Conservation (phyloP, 2,797 vertebrate genomes). For the Gymnocypris eckloni region DNA sequence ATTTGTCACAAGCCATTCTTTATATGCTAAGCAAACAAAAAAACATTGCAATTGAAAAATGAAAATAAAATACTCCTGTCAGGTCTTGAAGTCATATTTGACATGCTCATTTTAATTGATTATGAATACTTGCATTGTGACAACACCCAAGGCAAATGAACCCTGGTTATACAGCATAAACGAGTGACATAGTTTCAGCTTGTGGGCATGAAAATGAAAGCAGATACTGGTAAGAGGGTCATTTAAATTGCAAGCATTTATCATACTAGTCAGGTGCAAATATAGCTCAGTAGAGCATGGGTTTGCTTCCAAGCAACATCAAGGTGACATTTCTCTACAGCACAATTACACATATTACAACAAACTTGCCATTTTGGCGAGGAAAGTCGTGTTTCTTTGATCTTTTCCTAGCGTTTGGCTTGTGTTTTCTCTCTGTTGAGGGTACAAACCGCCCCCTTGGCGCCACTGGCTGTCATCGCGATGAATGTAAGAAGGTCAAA, state of each 20-base stretch:
- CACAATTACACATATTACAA: not conserved
- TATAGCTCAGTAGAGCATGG: conserved; percentile 10
- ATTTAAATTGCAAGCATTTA: not conserved
- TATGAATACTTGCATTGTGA: not conserved
- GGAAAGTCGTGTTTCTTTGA: not conserved
- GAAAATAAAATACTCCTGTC: not conserved
- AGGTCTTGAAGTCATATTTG: not conserved
- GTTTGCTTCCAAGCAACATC: conserved; percentile 17
- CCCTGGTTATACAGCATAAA: not conserved
- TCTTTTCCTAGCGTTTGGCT: not conserved
- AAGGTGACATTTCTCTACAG: conserved; percentile 9
- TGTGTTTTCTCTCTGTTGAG: not conserved
- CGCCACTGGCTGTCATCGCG: not conserved
- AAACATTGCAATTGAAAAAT: not conserved
- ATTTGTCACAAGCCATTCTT: not conserved
- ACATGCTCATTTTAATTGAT: not conserved
- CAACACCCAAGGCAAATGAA: not conserved
- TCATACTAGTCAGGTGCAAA: conserved; percentile 25
- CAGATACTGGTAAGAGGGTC: not conserved
- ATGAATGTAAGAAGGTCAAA: not conserved
- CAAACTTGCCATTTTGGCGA: not conserved
- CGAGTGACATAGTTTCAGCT: not conserved
- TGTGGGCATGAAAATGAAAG: not conserved
- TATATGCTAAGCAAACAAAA: not conserved
- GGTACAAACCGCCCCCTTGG: not conserved